Evolutionary conservation across 2,113 vertebrate genomes (phyloP).

Genomic region (Castor canadensis): DNA sequence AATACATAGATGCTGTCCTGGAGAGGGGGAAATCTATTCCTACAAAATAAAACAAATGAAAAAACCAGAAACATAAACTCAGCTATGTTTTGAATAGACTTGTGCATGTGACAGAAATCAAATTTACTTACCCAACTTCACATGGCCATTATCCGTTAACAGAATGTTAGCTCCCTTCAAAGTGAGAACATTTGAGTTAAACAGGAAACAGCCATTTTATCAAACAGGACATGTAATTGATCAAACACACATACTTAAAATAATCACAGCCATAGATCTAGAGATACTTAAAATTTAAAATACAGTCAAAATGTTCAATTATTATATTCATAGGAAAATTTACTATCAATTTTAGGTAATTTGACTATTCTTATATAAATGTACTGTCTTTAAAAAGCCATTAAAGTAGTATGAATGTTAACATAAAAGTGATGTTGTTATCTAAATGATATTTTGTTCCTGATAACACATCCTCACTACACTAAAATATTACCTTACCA

Average conservation of each 20-base stretch:
- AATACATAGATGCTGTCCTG: background rate
- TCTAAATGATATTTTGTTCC: slow-evolving; percentile 25
- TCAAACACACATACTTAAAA: slow-evolving; percentile 50
- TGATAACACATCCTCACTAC: background rate
- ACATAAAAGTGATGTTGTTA: slow-evolving; percentile 32
- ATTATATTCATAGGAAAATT: background rate
- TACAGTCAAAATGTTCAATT: slow-evolving; percentile 34
- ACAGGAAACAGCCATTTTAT: slow-evolving; percentile 38
- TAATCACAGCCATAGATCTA: background rate
- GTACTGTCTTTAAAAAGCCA: slow-evolving; percentile 24
- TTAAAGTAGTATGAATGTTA: slow-evolving; percentile 16
- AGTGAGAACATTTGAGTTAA: slow-evolving; percentile 78
- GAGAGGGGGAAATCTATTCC: background rate
- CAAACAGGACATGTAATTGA: background rate
- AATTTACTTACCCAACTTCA: slow-evolving; percentile 95
- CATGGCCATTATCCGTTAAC: slow-evolving; percentile 97
- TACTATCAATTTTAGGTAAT: background rate
- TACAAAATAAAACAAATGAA: background rate
- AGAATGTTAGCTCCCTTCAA: slow-evolving; percentile 98
- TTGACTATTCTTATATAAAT: slow-evolving; percentile 30
- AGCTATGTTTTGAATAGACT: background rate
- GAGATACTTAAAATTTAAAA: slow-evolving; percentile 33
- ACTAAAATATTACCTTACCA: slow-evolving; percentile 15
- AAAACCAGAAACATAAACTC: background rate
- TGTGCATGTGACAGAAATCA: slow-evolving; percentile 21